A percentile compares a stretch with the other conserved stretches of the same genome.
Conservation (phyloP, 2,797 vertebrate species). For the Salmo trutta region DNA sequence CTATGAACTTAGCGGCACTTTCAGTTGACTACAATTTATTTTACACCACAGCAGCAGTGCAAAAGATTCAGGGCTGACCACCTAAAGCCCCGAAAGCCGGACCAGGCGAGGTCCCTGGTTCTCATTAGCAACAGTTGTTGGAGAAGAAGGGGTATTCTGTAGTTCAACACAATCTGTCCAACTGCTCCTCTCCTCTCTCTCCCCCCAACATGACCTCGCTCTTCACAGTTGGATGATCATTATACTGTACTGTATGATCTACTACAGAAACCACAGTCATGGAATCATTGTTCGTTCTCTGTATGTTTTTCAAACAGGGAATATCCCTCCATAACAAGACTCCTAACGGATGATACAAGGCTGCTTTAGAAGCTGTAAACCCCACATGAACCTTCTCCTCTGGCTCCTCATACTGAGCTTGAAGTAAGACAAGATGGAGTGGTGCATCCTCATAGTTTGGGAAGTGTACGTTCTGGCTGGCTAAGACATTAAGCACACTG, state of each 20-base stretch:
- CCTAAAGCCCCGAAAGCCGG: too few relatives aligned
- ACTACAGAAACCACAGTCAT: neutral
- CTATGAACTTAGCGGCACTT: too few relatives aligned
- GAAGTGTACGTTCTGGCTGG: too few relatives aligned
- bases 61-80: too few relatives aligned
- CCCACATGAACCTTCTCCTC: neutral
- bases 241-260: neutral
- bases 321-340: neutral
- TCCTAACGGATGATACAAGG: neutral
- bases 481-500: too few relatives aligned
- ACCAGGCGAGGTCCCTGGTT: neutral
- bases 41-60: too few relatives aligned
- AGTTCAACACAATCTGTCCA: slow-evolving; percentile 6
- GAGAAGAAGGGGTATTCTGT: neutral
- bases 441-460: neutral
- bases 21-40: too few relatives aligned
- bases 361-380: neutral
- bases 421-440: neutral
- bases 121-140: slow-evolving; percentile 4
- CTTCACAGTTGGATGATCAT: neutral
- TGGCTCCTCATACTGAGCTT: neutral
- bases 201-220: neutral
- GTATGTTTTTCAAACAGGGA: neutral
- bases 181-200: neutral
- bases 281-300: neutral